Percentiles rank a stretch among this genome's conserved stretches.
Evolutionary conservation across 1,140 invertebrate species (phyloP).

Genomic region (Triops longicaudatus): DNA sequence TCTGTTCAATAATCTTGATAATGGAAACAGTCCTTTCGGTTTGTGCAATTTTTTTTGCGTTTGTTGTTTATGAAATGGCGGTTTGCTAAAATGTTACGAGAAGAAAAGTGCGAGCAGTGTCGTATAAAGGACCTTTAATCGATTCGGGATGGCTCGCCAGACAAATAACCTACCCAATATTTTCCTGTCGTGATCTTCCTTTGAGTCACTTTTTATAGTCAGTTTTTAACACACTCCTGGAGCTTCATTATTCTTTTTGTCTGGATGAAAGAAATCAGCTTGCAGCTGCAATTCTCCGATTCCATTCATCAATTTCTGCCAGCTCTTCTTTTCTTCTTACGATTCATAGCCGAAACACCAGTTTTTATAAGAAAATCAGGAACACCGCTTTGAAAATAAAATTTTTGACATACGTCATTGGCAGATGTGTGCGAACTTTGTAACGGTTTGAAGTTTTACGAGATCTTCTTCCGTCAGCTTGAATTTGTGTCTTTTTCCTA

Average conservation of each 20-base stretch:
- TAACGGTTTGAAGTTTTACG: not conserved
- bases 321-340: not conserved
- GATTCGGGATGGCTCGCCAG: not conserved
- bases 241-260: not conserved
- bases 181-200: not conserved
- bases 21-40: not conserved
- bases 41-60: not conserved
- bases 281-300: no score
- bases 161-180: no score
- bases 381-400: not conserved
- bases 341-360: not conserved
- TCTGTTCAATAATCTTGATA: no score
- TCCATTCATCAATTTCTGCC: no score
- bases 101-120: no score
- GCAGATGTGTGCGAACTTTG: not conserved
- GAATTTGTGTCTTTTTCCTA: no score
- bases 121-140: no score
- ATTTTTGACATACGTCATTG: not conserved
- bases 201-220: not conserved
- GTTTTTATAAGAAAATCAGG: not conserved
- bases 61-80: not conserved
- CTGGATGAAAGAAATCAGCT: no score
- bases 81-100: not conserved
- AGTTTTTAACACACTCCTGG: not conserved
- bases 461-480: slow-evolving; percentile 3